These are phyloP conservation scores for Neomonachus schauinslandi DNA, from an alignment of 2,113 vertebrate species.

Conservation along the genomic window DNA sequence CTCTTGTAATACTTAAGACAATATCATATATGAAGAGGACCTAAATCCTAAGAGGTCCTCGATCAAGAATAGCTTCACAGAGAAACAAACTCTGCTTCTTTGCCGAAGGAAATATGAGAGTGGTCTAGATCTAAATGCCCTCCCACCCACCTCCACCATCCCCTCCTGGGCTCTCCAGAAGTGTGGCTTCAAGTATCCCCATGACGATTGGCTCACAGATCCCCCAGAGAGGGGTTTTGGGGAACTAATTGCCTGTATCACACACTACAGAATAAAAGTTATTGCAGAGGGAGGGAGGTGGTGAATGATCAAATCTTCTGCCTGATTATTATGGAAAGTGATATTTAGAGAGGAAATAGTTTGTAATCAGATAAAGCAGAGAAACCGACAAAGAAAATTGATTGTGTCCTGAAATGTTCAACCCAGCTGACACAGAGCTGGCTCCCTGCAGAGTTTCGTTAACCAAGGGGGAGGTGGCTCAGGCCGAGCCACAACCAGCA, in stretches of 20 bases:
- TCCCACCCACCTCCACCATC: neutral
- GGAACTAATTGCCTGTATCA: neutral
- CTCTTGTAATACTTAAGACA: neutral
- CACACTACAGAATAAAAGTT: neutral
- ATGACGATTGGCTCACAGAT: neutral
- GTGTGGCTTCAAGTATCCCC: neutral
- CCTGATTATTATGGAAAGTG: conserved; percentile 22
- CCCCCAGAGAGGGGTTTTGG: neutral
- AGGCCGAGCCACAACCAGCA: rapidly evolving
- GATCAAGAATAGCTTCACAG: neutral
- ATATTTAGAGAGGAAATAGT: conserved; percentile 18
- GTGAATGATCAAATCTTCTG: neutral
- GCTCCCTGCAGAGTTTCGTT: neutral
- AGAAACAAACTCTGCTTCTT: neutral
- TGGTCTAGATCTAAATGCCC: neutral
- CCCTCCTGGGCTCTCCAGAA: neutral
- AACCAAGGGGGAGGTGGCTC: neutral
- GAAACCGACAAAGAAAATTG: conserved; percentile 24
- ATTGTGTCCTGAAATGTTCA: neutral
- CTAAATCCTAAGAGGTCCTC: neutral
- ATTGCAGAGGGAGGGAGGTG: neutral
- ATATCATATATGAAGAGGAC: neutral
- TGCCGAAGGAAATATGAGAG: neutral
- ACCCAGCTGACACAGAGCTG: neutral
- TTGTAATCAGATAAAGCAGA: conserved; percentile 48